Evolutionary conservation across 2,113 vertebrate genomes (phyloP), one percentile per base, ranked within the genome.

Genomic region (Lichenostomus cassidix): DNA sequence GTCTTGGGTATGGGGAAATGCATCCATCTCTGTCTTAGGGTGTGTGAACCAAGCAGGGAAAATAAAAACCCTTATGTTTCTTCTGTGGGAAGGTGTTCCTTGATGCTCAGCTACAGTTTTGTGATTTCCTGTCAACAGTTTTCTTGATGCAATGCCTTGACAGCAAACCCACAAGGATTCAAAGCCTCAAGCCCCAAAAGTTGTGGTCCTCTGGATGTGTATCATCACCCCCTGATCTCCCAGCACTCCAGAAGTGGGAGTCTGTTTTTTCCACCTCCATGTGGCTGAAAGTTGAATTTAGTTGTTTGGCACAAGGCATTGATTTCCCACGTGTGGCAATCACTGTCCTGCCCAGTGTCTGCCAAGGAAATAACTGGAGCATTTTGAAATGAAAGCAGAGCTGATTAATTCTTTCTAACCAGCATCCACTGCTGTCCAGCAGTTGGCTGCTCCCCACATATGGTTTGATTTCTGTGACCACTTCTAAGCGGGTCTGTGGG

Each of bases 261-360:
- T 25, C n/a, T 65, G 24, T 80, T 75, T 69, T 75, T 49, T 52
- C 21, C n/a, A 55, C 27, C n/a, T 62, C 24, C 11, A 0, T 35
- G 52, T 0, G 0, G 20, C 28, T 79, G 47, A 31, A 89, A 78
- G 42, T 35, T 85, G 65, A 74, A 42, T 46, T 56, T 69, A 33
- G 35, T 78, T 29, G 60, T 82, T 9, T 60, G 69, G 33, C 44
- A 28, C 55, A 31, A 76, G 12, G 21, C 1, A 2, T 31, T 47
- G 24, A 35, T 80, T 62, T 85, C 46, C 44, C 35, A 1, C 0
- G 1, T 25, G 46, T 1, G 2, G 27, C 41, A 85, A 46, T 41
- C 17, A 0, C 28, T 79, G 2, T 52, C 47, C 24, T 80, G 58
- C 41, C 52, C 24, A 6, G 1, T 50, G 58, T 23, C 68, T 8